phyloP scores from a whole-genome alignment of 1,140 invertebrate species.

The Hermetia illucens region DNA sequence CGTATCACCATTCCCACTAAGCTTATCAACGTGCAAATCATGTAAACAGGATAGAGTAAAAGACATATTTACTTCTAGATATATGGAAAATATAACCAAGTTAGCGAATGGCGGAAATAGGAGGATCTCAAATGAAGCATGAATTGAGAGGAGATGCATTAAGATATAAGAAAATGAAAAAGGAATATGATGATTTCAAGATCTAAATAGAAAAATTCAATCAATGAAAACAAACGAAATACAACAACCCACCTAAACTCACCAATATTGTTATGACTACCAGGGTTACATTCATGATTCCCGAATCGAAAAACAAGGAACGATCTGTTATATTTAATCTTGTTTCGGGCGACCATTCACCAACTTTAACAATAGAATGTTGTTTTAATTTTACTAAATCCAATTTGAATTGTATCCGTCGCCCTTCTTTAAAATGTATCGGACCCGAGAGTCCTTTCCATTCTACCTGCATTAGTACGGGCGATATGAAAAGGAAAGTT shows the following conservation, averaged over 20 bases:
- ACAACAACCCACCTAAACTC: slow-evolving; percentile 15
- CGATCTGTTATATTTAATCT: slow-evolving; percentile 74
- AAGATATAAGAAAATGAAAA: too few species aligned
- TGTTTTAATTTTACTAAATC: slow-evolving; percentile 72
- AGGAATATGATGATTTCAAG: too few species aligned
- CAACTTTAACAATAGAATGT: slow-evolving; percentile 61
- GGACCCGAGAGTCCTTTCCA: slow-evolving; percentile 62
- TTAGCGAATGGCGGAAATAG: too few species aligned
- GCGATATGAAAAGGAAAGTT: not conserved
- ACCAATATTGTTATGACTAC: slow-evolving; percentile 75
- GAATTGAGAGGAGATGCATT: too few species aligned
- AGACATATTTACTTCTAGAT: too few species aligned
- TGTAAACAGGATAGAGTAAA: too few species aligned
- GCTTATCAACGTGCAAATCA: too few species aligned
- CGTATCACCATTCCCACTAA: too few species aligned
- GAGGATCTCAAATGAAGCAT: too few species aligned
- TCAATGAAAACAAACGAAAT: not conserved
- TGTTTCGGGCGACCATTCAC: slow-evolving; percentile 58
- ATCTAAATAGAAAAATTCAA: too few species aligned
- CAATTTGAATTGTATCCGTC: slow-evolving; percentile 67
- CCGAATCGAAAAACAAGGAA: slow-evolving; percentile 71
- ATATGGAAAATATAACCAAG: too few species aligned
- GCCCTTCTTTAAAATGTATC: slow-evolving; percentile 74
- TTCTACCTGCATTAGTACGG: not conserved
- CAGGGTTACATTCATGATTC: slow-evolving; percentile 74